Conservation (phyloP, 2,113 vertebrate species). For the Grantiella picta region DNA sequence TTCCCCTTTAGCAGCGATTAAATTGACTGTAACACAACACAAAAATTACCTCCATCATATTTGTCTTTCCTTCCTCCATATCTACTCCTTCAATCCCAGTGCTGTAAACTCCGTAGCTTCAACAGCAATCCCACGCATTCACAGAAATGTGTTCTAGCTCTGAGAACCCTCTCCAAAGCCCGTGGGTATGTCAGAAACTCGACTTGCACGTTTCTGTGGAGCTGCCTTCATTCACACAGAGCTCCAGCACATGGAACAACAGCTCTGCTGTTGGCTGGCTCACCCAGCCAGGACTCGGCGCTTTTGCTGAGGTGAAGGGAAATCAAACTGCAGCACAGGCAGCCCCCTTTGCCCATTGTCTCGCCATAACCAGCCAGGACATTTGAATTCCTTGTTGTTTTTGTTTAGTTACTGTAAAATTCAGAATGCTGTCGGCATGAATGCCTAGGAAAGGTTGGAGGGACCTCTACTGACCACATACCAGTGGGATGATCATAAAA, state of each 20-base stretch:
- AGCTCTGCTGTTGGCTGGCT: background rate
- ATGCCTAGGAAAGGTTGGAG: slow-evolving; percentile 56
- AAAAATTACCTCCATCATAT: background rate
- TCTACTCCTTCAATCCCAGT: background rate
- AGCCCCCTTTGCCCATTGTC: slow-evolving; percentile 64
- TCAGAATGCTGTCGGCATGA: slow-evolving; percentile 71
- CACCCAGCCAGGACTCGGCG: background rate
- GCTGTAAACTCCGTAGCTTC: background rate
- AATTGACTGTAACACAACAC: background rate
- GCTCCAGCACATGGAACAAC: background rate
- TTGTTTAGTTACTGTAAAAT: slow-evolving; percentile 63
- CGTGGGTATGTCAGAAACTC: fast-evolving
- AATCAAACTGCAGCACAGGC: background rate
- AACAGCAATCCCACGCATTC: background rate
- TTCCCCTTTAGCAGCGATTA: background rate
- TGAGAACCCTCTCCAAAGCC: background rate
- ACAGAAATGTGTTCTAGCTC: background rate
- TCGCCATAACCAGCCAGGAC: slow-evolving; percentile 66
- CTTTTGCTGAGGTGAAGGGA: slow-evolving; percentile 22
- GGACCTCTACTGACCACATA: background rate
- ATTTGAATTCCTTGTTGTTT: slow-evolving; percentile 69
- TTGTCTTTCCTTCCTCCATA: background rate
- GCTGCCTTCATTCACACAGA: background rate
- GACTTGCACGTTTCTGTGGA: background rate
- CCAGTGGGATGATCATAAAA: background rate